A percentile compares a stretch with the other conserved stretches of the same genome.
phyloP scores from a whole-genome alignment of 2,797 vertebrate species.

The Gymnodraco acuticeps region DNA sequence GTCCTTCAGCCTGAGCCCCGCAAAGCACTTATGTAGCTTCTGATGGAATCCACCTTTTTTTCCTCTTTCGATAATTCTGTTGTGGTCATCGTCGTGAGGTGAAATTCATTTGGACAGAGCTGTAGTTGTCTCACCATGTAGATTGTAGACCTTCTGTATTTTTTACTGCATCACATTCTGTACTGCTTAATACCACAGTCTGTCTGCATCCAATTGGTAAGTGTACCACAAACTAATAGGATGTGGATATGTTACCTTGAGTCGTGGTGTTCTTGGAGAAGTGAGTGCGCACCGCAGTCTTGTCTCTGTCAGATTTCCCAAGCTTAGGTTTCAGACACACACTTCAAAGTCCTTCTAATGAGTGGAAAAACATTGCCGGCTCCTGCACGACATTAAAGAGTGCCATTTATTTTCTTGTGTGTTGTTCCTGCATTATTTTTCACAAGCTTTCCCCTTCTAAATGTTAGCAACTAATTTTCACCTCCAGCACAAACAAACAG shows the following conservation, averaged over 20 bases:
- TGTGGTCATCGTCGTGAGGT: constrained; percentile 52
- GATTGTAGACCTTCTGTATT: constrained; percentile 64
- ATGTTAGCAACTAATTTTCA: constrained; percentile 84
- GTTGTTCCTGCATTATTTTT: constrained; percentile 70
- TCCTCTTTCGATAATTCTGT: constrained; percentile 56
- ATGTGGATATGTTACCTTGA: constrained; percentile 82
- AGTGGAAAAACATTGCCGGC: constrained; percentile 81
- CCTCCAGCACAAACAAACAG: constrained; percentile 87
- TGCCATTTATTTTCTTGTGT: constrained; percentile 59
- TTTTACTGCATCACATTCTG: constrained; percentile 64
- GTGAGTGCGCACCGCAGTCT: constrained; percentile 74
- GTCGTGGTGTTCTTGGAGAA: constrained; percentile 71
- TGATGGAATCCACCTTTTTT: constrained; percentile 42
- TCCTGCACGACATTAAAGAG: constrained; percentile 80
- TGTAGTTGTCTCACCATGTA: constrained; percentile 61
- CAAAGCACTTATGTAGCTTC: constrained; percentile 55
- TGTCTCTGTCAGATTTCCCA: constrained; percentile 80
- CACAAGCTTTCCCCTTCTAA: constrained; percentile 73
- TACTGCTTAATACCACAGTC: constrained; percentile 62
- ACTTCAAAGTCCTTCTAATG: constrained; percentile 84
- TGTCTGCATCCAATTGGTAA: constrained; percentile 70
- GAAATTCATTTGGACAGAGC: constrained; percentile 68
- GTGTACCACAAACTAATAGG: constrained; percentile 74
- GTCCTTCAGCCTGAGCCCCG: constrained; percentile 57
- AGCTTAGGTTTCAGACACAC: constrained; percentile 80